A percentile compares a stretch with the other conserved stretches of the same genome.
phyloP scores from a whole-genome alignment of 2,113 vertebrate genomes.

The Notechis scutatus region DNA sequence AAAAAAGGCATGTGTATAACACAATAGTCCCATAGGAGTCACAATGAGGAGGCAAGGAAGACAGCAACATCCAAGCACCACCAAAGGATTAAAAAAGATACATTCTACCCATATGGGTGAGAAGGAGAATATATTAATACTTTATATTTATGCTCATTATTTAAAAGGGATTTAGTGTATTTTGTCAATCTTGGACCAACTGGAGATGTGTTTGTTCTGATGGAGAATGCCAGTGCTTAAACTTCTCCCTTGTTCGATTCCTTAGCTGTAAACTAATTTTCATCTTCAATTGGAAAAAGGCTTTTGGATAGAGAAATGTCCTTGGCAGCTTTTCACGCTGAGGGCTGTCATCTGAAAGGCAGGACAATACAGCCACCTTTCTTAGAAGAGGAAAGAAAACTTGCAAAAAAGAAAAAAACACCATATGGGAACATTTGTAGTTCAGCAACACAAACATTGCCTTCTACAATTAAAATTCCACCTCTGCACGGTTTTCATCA shows the following conservation, averaged over 20 bases:
- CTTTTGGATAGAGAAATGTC: neutral
- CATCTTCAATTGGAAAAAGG: neutral
- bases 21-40: neutral
- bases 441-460: neutral
- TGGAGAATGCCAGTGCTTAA: neutral
- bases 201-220: neutral
- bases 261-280: neutral
- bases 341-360: neutral
- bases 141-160: neutral
- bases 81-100: neutral
- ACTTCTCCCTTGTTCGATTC: neutral
- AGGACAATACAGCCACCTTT: neutral
- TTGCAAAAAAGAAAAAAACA: neutral
- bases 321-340: neutral
- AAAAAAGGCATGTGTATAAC: neutral
- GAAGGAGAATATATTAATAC: neutral
- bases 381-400: neutral
- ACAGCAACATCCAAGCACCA: neutral
- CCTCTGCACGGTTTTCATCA: neutral
- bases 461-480: neutral
- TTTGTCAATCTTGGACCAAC: neutral
- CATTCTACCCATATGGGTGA: neutral
- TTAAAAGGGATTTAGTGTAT: neutral
- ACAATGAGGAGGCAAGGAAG: neutral
- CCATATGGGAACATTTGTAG: neutral